These are phyloP conservation scores for Pogona vitticeps DNA, from an alignment of 2,113 vertebrate species.

Conservation along the genomic window DNA sequence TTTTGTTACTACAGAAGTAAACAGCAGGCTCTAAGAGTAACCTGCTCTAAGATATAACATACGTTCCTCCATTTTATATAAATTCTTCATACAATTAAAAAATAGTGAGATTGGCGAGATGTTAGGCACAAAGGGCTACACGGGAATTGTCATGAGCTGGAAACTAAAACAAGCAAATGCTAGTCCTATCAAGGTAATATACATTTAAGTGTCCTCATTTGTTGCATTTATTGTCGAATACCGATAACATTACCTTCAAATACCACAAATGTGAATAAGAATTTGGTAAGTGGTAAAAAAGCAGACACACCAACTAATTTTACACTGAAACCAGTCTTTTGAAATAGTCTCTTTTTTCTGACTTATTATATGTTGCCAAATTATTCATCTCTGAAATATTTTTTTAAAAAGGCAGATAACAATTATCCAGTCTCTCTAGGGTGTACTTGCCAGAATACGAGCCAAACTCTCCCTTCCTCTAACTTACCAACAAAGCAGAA, in stretches of 20 bases:
- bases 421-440: neutral
- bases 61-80: slow-evolving; percentile 1
- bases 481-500: too few relatives aligned
- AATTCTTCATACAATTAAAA: neutral
- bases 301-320: neutral
- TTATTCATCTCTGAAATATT: neutral
- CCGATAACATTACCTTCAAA: slow-evolving; percentile 1
- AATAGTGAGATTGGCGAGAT: neutral
- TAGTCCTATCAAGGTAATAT: neutral
- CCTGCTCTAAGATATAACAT: neutral
- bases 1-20: slow-evolving; percentile 20
- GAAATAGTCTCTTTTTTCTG: neutral
- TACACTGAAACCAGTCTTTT: too few relatives aligned
- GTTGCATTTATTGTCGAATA: neutral
- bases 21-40: neutral
- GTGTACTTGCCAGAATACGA: neutral
- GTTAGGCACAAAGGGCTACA: neutral
- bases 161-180: neutral
- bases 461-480: neutral
- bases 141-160: neutral
- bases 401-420: too few relatives aligned
- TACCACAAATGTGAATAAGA: neutral
- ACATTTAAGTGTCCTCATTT: neutral
- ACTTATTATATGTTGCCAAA: neutral
- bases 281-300: neutral